Percentiles rank a stretch among this genome's conserved stretches.
Conservation (phyloP, 2,888 invertebrate genomes). For the Harpalus rubripes region DNA sequence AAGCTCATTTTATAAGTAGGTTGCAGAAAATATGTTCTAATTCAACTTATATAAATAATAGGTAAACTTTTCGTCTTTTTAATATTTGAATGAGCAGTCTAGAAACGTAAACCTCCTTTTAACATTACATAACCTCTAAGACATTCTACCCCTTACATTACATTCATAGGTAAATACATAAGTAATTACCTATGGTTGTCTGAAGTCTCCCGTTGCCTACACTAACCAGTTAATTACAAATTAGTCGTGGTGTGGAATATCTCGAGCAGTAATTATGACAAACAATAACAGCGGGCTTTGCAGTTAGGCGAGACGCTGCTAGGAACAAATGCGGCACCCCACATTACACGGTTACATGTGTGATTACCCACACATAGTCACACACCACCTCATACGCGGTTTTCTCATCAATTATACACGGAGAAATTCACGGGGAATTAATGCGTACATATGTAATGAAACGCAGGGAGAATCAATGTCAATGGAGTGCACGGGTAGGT, state of each 20-base stretch:
- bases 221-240: constrained; percentile 41
- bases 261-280: constrained; percentile 42
- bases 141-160: no score
- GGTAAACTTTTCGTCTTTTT: no score
- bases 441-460: constrained; percentile 11
- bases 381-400: constrained; percentile 39
- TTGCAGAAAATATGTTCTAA: no score
- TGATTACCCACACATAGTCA: constrained; percentile 43
- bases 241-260: constrained; percentile 18
- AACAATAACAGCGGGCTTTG: constrained; percentile 44
- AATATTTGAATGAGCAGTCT: no score
- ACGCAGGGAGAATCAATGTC: background rate
- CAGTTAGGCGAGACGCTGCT: background rate
- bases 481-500: no score
- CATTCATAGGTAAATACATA: no score
- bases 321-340: constrained; percentile 22
- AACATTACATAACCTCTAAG: no score
- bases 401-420: constrained; percentile 54
- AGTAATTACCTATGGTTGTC: background rate
- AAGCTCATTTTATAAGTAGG: no score
- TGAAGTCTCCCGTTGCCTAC: background rate
- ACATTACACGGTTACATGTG: constrained; percentile 36
- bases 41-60: no score
- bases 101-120: no score
- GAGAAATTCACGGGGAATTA: background rate